Evolutionary conservation across 1,140 invertebrate species (phyloP).

Genomic region (Drosophila melanogaster): DNA sequence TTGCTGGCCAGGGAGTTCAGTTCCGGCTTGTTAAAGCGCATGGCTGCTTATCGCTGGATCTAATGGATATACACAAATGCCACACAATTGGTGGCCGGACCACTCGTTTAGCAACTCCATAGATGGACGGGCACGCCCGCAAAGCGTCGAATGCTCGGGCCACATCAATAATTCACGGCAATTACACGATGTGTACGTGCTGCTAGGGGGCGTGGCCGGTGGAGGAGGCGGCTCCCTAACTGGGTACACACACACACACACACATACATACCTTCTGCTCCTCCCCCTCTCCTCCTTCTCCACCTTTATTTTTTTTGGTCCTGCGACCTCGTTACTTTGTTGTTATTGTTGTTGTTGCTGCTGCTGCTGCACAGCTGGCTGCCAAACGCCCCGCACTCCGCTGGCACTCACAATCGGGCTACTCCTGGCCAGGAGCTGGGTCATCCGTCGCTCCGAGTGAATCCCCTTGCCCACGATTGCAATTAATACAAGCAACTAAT

Average conservation of each 20-base stretch:
- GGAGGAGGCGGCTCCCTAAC: constrained; percentile 7
- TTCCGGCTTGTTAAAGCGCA: constrained; percentile 97
- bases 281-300: constrained; percentile 9
- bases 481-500: neutral
- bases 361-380: constrained; percentile 7
- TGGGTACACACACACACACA: constrained; percentile 27
- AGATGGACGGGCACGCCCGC: constrained; percentile 29
- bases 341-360: constrained; percentile 12
- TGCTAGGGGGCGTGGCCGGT: constrained; percentile 1
- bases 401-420: neutral
- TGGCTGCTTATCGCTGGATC: constrained; percentile 72
- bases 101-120: constrained; percentile 30
- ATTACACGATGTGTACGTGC: constrained; percentile 35
- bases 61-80: constrained; percentile 1
- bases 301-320: neutral
- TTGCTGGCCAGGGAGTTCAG: constrained; percentile 93
- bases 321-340: constrained; percentile 26
- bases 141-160: neutral
- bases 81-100: neutral
- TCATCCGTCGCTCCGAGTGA: constrained; percentile 1
- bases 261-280: constrained; percentile 38
- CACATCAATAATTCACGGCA: constrained; percentile 33
- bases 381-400: neutral
- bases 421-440: neutral
- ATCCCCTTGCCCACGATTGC: neutral